Conservation (phyloP, 1,140 invertebrate species). For the Lerema accius region DNA sequence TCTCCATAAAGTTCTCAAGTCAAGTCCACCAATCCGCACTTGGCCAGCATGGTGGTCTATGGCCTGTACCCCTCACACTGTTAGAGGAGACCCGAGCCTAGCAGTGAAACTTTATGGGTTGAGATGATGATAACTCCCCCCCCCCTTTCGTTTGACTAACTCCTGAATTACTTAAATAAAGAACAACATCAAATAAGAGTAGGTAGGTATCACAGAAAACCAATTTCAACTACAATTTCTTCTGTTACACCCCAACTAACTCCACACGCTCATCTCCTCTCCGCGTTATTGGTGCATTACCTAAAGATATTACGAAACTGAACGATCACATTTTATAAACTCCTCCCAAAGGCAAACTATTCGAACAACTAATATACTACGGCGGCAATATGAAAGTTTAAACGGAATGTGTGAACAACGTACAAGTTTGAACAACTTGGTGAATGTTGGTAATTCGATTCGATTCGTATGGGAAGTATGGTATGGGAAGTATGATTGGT, state of each 20-base stretch:
- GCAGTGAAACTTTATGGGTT: too few species aligned
- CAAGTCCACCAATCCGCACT: too few species aligned
- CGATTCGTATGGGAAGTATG: constrained; percentile 1
- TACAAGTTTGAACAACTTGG: constrained; percentile 18
- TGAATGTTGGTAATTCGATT: constrained; percentile 23
- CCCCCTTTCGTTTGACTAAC: too few species aligned
- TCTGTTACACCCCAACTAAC: neutral
- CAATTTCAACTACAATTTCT: neutral
- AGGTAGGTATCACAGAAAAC: too few species aligned
- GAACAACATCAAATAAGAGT: too few species aligned
- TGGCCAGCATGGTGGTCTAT: too few species aligned
- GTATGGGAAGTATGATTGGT: neutral
- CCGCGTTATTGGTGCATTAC: neutral
- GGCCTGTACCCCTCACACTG: too few species aligned
- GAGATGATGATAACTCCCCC: too few species aligned
- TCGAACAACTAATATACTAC: constrained; percentile 29
- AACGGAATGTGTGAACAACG: constrained; percentile 32
- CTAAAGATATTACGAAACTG: constrained; percentile 15
- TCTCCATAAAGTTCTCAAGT: too few species aligned
- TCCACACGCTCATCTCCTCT: neutral
- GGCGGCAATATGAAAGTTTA: constrained; percentile 31
- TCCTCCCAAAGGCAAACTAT: constrained; percentile 25
- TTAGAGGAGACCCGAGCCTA: too few species aligned
- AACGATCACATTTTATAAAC: constrained; percentile 30
- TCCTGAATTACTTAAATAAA: too few species aligned